These are phyloP conservation scores for Labroides dimidiatus DNA, from an alignment of 2,797 vertebrate genomes.

Conservation along the genomic window DNA sequence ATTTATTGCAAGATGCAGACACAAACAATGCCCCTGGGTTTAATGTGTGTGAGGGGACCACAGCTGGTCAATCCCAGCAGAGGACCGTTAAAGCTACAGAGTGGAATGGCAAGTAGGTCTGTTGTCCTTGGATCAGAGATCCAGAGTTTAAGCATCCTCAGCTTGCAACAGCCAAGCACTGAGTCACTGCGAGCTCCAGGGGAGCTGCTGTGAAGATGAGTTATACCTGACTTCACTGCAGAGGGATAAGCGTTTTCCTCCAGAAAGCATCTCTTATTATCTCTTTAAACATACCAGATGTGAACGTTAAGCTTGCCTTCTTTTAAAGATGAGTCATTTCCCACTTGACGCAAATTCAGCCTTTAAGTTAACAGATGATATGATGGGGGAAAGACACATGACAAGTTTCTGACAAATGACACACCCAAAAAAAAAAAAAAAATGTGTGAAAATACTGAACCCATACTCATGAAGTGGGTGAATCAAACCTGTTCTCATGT, in stretches of 20 bases:
- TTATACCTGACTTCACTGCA: constrained; percentile 45
- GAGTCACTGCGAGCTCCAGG: constrained; percentile 49
- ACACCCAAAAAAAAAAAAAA: constrained; percentile 6
- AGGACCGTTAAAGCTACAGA: constrained; percentile 44
- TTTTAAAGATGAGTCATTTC: constrained; percentile 38
- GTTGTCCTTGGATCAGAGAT: constrained; percentile 58
- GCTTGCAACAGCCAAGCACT: constrained; percentile 36
- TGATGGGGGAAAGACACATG: neutral
- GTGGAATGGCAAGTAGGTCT: constrained; percentile 55
- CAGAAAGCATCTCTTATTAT: constrained; percentile 33
- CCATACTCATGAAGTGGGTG: neutral
- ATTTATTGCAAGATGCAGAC: constrained; percentile 49
- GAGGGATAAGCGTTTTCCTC: constrained; percentile 32
- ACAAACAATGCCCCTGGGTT: constrained; percentile 56
- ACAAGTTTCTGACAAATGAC: constrained; percentile 10
- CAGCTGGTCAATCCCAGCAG: constrained; percentile 27
- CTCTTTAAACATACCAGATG: constrained; percentile 34
- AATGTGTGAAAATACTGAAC: constrained; percentile 1
- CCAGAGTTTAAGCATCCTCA: constrained; percentile 43
- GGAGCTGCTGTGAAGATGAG: constrained; percentile 40
- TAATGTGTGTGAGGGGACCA: constrained; percentile 44
- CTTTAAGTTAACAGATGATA: constrained; percentile 8
- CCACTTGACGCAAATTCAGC: constrained; percentile 21
- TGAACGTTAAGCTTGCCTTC: constrained; percentile 25
- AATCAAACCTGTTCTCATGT: neutral